A percentile compares a stretch with the other conserved stretches of the same genome.
Evolutionary conservation across 2,797 vertebrate species (phyloP).

Genomic region (Scolopax bukidnonensis): DNA sequence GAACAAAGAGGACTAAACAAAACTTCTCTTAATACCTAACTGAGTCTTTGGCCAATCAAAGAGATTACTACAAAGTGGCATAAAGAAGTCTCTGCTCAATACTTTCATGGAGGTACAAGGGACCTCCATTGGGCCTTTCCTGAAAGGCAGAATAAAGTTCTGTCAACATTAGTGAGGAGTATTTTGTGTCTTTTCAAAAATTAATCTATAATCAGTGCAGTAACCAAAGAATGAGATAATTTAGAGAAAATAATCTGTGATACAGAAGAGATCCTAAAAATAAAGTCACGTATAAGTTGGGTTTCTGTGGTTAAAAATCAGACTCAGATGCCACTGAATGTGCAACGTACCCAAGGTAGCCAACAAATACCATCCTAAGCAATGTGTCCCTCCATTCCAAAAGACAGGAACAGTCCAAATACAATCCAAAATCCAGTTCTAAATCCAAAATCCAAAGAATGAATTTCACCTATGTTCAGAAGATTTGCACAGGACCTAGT

Average conservation of each 20-base stretch:
- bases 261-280: not conserved
- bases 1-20: not conserved
- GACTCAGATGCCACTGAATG: not conserved
- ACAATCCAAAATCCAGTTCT: not conserved
- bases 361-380: not conserved
- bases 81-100: not conserved
- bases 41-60: not conserved
- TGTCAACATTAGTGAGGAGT: not conserved
- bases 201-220: not conserved
- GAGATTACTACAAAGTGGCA: not conserved
- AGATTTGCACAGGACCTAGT: not conserved
- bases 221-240: not conserved
- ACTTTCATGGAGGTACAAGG: not conserved
- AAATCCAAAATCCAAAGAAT: not conserved
- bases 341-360: not conserved
- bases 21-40: not conserved
- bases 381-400: not conserved
- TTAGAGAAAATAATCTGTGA: not conserved
- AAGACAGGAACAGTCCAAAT: not conserved
- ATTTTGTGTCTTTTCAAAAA: not conserved
- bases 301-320: not conserved
- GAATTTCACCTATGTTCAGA: not conserved
- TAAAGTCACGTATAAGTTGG: not conserved
- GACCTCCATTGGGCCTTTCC: not conserved
- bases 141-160: not conserved